phyloP scores from a whole-genome alignment of 2,113 vertebrate species.

The Uropsilus gracilis region DNA sequence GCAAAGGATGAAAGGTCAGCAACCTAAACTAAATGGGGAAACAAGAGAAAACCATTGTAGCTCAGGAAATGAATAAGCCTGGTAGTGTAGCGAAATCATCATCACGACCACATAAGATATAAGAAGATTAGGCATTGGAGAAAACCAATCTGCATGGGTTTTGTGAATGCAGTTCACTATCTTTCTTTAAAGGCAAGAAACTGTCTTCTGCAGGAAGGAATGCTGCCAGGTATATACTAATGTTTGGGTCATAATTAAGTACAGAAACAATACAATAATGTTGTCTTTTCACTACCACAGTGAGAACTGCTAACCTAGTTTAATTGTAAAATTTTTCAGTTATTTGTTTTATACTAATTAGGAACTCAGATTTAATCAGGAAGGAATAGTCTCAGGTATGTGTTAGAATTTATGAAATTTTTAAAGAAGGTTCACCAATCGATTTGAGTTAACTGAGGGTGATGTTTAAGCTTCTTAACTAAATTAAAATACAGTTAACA shows the following conservation, averaged over 20 bases:
- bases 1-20: slow-evolving; percentile 24
- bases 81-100: not conserved
- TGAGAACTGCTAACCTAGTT: slow-evolving; percentile 24
- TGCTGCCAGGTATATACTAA: not conserved
- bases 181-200: not conserved
- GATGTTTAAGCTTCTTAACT: slow-evolving; percentile 68
- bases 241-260: slow-evolving; percentile 14
- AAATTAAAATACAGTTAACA: slow-evolving; percentile 67
- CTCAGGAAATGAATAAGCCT: not conserved
- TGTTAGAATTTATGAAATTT: slow-evolving; percentile 63
- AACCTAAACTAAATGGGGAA: slow-evolving; percentile 25
- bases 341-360: slow-evolving; percentile 67
- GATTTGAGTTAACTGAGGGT: slow-evolving; percentile 67
- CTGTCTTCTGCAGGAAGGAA: not conserved
- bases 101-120: not conserved
- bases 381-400: slow-evolving; percentile 40
- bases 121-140: not conserved
- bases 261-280: not conserved
- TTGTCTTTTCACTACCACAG: not conserved
- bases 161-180: not conserved
- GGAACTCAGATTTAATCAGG: slow-evolving; percentile 70
- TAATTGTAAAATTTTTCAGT: slow-evolving; percentile 19
- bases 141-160: not conserved
- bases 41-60: slow-evolving; percentile 31
- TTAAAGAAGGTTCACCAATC: slow-evolving; percentile 45